Evolutionary conservation across 2,888 invertebrate species (phyloP), one percentile per base, ranked within the genome.

Genomic region (Scrobipalpa costella): DNA sequence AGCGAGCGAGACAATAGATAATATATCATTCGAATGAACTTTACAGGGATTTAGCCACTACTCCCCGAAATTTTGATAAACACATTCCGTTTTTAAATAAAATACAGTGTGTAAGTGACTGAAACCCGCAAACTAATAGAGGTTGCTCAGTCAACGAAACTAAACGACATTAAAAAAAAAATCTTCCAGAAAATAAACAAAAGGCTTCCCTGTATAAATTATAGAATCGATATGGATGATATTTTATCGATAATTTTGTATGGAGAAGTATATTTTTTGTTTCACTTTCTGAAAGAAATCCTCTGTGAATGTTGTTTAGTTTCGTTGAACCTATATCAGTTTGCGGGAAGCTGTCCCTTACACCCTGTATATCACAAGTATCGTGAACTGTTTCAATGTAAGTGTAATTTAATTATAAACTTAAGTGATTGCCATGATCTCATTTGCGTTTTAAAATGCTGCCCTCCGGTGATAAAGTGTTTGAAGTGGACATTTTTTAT

Each of bases 1-100:
- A 71, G 78, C 75, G 77, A 78, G 70, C 72, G 69, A 74, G 78
- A 81, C 79, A 78, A 77, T 81, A 81, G 77, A 72, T 67, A 66
- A 72, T 67, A 66, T 67, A 68, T 63, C 36, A 70, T 70, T 69
- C 72, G 72, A 67, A 64, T 64, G 64, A 62, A 71, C 69, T 71
- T 73, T 77, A 80, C 75, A 77, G 75, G 79, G 79, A 78, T 74
- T 67, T 70, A 71, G 71, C 73, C 72, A 76, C 72, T 63, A 61
- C 27, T 64, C 50, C 58, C 57, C 34, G 61, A 72, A 68, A 73
- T 74, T 76, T 75, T 70, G 67, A 74, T 77, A 78, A 71, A 6
- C 74, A 69, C 74, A 77, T 79, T 80, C 73, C 74, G 34, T 55
- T 8, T 5, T 27, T 33, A 27, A 17, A 52, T 3, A 52, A 21